phyloP scores from a whole-genome alignment of 2,113 vertebrate species.

The Ondatra zibethicus region DNA sequence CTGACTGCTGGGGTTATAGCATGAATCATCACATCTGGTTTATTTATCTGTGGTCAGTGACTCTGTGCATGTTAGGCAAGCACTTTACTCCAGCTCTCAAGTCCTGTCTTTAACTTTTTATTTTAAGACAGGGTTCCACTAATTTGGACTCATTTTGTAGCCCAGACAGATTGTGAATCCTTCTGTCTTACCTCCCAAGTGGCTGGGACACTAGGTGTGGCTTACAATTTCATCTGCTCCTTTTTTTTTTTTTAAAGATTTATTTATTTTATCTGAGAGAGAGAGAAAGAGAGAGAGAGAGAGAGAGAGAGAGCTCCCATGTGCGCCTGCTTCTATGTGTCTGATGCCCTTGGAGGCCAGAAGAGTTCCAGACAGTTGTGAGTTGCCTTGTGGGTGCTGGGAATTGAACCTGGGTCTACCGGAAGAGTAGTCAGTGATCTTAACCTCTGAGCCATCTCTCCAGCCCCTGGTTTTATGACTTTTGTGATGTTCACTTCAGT shows the following conservation, averaged over 20 bases:
- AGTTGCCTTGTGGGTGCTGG: not conserved
- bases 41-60: not conserved
- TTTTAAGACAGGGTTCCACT: not conserved
- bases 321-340: not conserved
- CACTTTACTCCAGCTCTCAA: not conserved
- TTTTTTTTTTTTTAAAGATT: not conserved
- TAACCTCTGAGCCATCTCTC: not conserved
- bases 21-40: not conserved
- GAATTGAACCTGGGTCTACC: not conserved
- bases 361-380: not conserved
- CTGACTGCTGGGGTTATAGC: not conserved
- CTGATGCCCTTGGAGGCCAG: not conserved
- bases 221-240: not conserved
- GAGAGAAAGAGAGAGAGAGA: not conserved
- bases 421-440: not conserved
- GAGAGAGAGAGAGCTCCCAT: not conserved
- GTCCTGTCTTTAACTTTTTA: not conserved
- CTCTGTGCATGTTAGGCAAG: not conserved
- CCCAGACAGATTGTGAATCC: not conserved
- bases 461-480: not conserved
- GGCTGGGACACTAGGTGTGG: not conserved
- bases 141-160: not conserved
- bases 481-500: not conserved
- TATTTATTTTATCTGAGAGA: not conserved
- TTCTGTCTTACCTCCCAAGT: not conserved